Evolutionary conservation across 2,888 invertebrate genomes (phyloP).

Genomic region (Cryptophagus acutangulus): DNA sequence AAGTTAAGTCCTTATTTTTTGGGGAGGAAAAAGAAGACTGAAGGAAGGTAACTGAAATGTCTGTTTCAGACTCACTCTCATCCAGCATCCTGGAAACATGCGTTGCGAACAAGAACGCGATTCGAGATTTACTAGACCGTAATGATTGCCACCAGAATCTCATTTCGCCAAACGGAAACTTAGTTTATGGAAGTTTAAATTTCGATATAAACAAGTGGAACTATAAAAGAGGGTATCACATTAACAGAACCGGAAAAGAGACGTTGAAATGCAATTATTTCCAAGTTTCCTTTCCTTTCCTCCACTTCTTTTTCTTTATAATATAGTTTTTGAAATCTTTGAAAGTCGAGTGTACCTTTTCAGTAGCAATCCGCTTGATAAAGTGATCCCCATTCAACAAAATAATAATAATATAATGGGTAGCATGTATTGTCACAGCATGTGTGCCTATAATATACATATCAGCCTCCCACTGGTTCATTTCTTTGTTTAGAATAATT

Average conservation of each 20-base stretch:
- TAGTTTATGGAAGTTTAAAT: too few relatives aligned
- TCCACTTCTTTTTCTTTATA: constrained; percentile 4
- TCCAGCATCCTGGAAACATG: too few relatives aligned
- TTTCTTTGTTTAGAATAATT: constrained; percentile 41
- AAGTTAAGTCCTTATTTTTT: too few relatives aligned
- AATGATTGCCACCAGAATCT: too few relatives aligned
- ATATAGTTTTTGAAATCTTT: constrained; percentile 34
- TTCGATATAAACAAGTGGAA: too few relatives aligned
- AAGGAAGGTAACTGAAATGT: too few relatives aligned
- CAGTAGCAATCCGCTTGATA: constrained; percentile 44
- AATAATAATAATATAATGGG: constrained; percentile 43
- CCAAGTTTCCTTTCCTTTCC: constrained; percentile 40
- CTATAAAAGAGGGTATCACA: constrained; percentile 38
- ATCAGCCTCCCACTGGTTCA: constrained; percentile 44
- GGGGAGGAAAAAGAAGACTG: too few relatives aligned
- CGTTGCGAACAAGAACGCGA: too few relatives aligned
- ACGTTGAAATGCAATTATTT: constrained; percentile 45
- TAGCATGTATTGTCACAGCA: constrained; percentile 42
- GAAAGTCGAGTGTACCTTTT: constrained; percentile 46
- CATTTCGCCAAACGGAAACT: too few relatives aligned
- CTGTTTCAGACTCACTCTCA: too few relatives aligned
- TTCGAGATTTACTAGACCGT: too few relatives aligned
- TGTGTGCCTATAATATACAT: too few relatives aligned
- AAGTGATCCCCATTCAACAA: constrained; percentile 43
- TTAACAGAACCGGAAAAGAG: constrained; percentile 43